Base-by-base conservation (phyloP, 2,888 invertebrate species). In the Ceraclea dissimilis region DNA sequence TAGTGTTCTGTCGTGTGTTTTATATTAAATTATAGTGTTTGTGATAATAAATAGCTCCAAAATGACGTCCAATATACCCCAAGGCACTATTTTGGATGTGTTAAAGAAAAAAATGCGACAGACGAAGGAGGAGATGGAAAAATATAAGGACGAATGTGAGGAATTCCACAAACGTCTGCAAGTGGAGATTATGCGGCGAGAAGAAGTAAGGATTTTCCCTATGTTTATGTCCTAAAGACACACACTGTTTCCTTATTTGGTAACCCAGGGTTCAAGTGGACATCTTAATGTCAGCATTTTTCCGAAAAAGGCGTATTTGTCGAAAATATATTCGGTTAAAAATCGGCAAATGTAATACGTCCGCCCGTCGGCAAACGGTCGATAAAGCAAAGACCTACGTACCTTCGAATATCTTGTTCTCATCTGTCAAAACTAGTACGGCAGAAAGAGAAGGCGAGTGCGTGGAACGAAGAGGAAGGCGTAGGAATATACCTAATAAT, bases 71-170 rank as follows among this genome's bases (percentile, higher is more conserved):
- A 90, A 86, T 76, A 86, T 90, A 80, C 88, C 88, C 75, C 93
- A 93, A 81, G 93, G 93, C 72, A 89, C 91, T 70, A 87, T 97
- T 68, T 81, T 98, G 75, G 95, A 96, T 79, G 93, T 95, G 71
- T 85, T 98, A 70, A 98, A 98, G 85, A 95, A 96, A 85, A 99
- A 98, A 86, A 98, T 98, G 97, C 86, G 94, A 67, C 93, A 94
- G 79, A 93, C 96, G 68, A 95, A 96, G 80, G 95, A 96, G 76
- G 98, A 98, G 82, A 92, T 96, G 88, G 98, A 98, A 76, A 89
- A 92, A 78, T 93, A 93, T 80, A 95, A 93, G 81, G 97, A 98
- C 78, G 93, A 94, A 75, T 92, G 93, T 75, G 96, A 96, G 77
- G 93, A 94, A 77, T 91, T 88, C 75, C 91, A 93, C 78, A 90